Conservation (phyloP, 1,140 invertebrate species). For the Charaxes varanes region DNA sequence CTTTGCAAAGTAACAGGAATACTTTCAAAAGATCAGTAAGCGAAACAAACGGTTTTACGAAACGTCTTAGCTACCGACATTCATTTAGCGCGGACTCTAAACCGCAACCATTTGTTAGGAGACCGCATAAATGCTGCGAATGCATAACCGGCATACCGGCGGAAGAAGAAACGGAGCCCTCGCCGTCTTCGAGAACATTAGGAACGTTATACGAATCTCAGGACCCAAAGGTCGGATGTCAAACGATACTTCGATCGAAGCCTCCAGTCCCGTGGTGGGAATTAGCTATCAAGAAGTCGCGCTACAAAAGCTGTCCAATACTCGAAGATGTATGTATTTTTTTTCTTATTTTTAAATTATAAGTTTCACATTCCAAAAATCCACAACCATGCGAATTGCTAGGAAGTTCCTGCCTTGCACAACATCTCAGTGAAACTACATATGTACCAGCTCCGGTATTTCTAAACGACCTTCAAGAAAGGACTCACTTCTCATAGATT, state of each 20-base stretch:
- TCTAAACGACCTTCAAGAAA: no score
- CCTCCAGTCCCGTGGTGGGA: constrained; percentile 90
- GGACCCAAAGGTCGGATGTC: constrained; percentile 78
- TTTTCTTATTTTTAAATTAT: not conserved
- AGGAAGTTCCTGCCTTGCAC: no score
- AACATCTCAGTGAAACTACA: no score
- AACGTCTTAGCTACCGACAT: constrained; percentile 66
- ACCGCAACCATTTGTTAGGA: constrained; percentile 44
- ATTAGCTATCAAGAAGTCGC: constrained; percentile 82
- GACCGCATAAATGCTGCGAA: constrained; percentile 70
- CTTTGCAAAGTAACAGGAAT: constrained; percentile 57
- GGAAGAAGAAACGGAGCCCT: constrained; percentile 36
- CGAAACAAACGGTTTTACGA: constrained; percentile 67
- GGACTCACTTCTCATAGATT: no score
- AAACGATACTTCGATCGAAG: constrained; percentile 76
- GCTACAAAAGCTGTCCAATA: constrained; percentile 82
- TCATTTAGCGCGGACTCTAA: constrained; percentile 66
- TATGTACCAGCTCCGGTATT: no score
- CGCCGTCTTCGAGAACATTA: constrained; percentile 50
- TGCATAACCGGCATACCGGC: constrained; percentile 66
- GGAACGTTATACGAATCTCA: constrained; percentile 70
- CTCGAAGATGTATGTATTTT: constrained; percentile 73
- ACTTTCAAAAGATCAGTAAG: constrained; percentile 62
- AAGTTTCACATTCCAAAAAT: not conserved
- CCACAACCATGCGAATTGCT: no score